These are phyloP conservation scores for Cremastinae sp. DNA, from an alignment of 2,888 invertebrate species.

Conservation along the genomic window DNA sequence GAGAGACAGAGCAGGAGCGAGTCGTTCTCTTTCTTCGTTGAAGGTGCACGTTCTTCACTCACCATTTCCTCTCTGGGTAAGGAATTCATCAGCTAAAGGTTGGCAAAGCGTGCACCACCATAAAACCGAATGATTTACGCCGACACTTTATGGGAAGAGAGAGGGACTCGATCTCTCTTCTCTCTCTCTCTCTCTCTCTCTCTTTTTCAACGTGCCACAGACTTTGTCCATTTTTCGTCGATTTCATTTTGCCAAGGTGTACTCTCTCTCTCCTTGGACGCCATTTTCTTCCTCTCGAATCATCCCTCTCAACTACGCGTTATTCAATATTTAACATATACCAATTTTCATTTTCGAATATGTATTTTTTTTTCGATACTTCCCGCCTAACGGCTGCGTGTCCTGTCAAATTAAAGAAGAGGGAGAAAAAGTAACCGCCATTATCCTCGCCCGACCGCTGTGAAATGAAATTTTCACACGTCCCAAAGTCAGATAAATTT, in stretches of 20 bases:
- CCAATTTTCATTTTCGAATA: not conserved
- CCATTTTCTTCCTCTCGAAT: constrained; percentile 52
- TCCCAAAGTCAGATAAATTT: constrained; percentile 60
- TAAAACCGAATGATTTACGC: constrained; percentile 80
- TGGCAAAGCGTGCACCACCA: constrained; percentile 80
- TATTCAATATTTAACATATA: constrained; percentile 3
- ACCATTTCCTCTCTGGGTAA: constrained; percentile 69
- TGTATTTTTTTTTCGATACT: not conserved
- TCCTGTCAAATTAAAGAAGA: constrained; percentile 7
- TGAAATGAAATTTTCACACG: constrained; percentile 76
- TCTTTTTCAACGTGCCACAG: constrained; percentile 65
- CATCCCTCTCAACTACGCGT: constrained; percentile 3
- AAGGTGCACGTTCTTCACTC: constrained; percentile 60
- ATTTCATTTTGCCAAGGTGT: constrained; percentile 65
- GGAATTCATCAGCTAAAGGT: constrained; percentile 80
- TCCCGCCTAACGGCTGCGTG: not conserved
- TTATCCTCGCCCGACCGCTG: constrained; percentile 74
- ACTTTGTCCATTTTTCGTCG: constrained; percentile 79
- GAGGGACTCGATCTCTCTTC: constrained; percentile 18
- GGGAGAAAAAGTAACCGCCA: constrained; percentile 39
- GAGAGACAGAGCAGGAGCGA: constrained; percentile 46
- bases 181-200: constrained; percentile 1
- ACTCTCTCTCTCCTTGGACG: constrained; percentile 27
- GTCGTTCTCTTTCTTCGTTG: constrained; percentile 27
- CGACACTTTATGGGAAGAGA: constrained; percentile 78